Conservation (phyloP, 2,113 vertebrate genomes). For the Ochotona curzoniae region DNA sequence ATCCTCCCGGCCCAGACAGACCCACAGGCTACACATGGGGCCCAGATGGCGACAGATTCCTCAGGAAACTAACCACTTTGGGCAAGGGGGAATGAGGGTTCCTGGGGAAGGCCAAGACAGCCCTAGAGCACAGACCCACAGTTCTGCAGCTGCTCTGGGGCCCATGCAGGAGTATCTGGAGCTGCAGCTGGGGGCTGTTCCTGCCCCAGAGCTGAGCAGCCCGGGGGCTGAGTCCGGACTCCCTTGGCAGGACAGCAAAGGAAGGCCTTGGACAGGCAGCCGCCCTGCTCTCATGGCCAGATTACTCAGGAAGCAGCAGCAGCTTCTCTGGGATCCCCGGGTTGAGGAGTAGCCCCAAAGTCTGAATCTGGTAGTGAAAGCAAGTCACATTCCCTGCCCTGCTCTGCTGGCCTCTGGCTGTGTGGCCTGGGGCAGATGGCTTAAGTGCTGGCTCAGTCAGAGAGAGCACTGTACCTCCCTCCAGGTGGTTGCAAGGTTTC, state of each 20-base stretch:
- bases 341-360: not conserved
- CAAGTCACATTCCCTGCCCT: not conserved
- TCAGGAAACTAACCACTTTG: slow-evolving; percentile 40
- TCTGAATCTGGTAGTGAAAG: not conserved
- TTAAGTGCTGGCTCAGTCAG: not conserved
- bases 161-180: not conserved
- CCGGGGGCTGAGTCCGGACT: not conserved
- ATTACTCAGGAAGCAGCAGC: not conserved
- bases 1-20: slow-evolving; percentile 22
- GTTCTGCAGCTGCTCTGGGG: not conserved
- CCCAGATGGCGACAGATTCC: slow-evolving; percentile 60
- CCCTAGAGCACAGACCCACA: not conserved
- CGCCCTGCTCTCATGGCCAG: not conserved
- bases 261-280: not conserved
- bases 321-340: not conserved
- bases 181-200: not conserved
- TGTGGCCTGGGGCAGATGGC: not conserved
- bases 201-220: not conserved
- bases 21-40: slow-evolving; percentile 44
- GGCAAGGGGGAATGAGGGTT: not conserved
- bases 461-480: not conserved
- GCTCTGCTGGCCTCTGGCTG: not conserved
- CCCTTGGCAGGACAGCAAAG: not conserved
- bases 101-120: not conserved
- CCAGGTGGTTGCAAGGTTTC: not conserved